phyloP scores from a whole-genome alignment of 2,797 vertebrate genomes.

The Chaunax sp. region DNA sequence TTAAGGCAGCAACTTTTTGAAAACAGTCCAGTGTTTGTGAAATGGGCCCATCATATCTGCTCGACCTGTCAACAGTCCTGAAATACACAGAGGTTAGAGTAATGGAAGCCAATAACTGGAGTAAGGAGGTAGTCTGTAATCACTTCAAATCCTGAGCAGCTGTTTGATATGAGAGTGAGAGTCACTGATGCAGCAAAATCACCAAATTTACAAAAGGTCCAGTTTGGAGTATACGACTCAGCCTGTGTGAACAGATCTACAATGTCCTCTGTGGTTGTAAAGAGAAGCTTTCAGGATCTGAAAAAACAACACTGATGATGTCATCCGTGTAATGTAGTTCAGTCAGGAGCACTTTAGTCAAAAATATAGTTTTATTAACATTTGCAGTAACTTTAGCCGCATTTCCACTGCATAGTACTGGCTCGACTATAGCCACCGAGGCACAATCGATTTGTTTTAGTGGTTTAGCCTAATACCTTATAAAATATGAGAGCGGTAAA shows the following conservation, averaged over 20 bases:
- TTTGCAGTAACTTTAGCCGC: too few species aligned
- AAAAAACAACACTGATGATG: neutral
- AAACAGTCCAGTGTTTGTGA: conserved; percentile 64
- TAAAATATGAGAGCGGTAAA: too few species aligned
- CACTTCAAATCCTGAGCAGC: conserved; percentile 51
- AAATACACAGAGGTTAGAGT: conserved; percentile 48
- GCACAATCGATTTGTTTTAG: too few species aligned
- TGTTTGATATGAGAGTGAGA: conserved; percentile 42
- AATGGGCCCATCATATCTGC: conserved; percentile 55
- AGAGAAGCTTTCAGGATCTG: neutral
- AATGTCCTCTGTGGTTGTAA: neutral
- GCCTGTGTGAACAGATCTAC: conserved; percentile 12
- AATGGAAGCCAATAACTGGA: conserved; percentile 46
- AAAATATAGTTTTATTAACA: too few species aligned
- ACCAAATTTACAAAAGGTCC: neutral
- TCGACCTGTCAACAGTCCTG: conserved; percentile 63
- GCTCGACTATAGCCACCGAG: too few species aligned
- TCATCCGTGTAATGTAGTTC: neutral
- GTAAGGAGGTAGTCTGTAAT: conserved; percentile 33
- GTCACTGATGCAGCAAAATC: conserved; percentile 10
- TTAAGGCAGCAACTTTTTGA: conserved; percentile 56
- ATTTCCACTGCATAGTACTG: too few species aligned
- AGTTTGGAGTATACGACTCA: neutral
- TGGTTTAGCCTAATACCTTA: too few species aligned
- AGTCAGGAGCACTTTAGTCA: too few species aligned